phyloP scores from a whole-genome alignment of 2,797 vertebrate genomes.

The Xyrichtys novacula region DNA sequence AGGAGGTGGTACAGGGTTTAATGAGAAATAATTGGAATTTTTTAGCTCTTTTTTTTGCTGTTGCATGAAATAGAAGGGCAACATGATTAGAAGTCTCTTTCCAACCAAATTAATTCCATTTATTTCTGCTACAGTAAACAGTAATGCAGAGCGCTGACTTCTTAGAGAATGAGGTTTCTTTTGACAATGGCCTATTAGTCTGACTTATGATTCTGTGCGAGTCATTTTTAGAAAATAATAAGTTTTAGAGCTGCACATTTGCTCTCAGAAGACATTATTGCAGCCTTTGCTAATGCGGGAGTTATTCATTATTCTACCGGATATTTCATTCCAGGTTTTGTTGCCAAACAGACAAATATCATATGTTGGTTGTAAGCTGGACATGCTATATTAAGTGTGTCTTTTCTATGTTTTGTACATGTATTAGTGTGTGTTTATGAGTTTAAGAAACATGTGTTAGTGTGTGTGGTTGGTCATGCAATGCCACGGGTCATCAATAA shows the following conservation, averaged over 20 bases:
- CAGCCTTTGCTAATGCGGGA: not conserved
- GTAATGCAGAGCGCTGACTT: conserved; percentile 13
- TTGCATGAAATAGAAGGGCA: conserved; percentile 35
- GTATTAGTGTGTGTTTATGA: conserved; percentile 16
- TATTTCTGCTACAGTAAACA: conserved; percentile 51
- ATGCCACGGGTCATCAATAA: conserved; percentile 74
- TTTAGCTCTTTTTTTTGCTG: conserved; percentile 33
- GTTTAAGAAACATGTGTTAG: conserved; percentile 14
- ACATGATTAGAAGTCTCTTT: conserved; percentile 34
- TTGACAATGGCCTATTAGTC: conserved; percentile 29
- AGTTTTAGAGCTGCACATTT: not conserved
- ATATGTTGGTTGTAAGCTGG: not conserved
- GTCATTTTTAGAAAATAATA: not conserved
- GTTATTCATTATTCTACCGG: not conserved
- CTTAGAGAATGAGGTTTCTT: conserved; percentile 17
- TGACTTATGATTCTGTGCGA: conserved; percentile 10
- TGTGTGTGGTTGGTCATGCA: conserved; percentile 58
- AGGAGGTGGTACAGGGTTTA: conserved; percentile 65
- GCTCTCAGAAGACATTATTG: not conserved
- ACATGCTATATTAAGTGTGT: conserved; percentile 20
- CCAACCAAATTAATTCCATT: conserved; percentile 44
- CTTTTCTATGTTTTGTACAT: conserved; percentile 16
- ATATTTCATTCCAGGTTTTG: not conserved
- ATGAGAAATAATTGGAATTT: conserved; percentile 61
- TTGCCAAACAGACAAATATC: conserved; percentile 4